Base-by-base conservation (phyloP, 1,140 invertebrate genomes). In the Chlorops oryzae region DNA sequence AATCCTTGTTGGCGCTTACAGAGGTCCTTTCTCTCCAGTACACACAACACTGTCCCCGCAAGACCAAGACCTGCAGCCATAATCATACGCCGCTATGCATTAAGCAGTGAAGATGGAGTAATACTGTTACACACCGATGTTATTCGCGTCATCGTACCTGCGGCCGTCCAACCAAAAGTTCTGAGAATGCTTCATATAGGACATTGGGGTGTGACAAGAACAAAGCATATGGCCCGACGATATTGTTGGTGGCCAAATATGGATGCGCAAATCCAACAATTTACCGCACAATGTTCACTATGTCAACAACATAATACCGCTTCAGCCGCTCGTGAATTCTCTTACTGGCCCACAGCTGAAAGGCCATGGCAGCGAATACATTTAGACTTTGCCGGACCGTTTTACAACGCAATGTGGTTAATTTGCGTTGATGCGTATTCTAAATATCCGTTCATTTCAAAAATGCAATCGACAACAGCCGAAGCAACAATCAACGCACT, bases 361-460 rank as follows among this genome's bases (percentile, higher is more conserved):
- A 18, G 22, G 3, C 18, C 21, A 5, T 79, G 74, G 71, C 53
- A 67, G 15, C 54, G 76, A 43, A 35, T 79, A 1, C 76, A 80
- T 52, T 59, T 75, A 0, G 79, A 79, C 55, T 78, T 75, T 57
- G 72, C 72, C 4, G 74, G 75, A 10, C 72, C 67, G 28, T 68
- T 73, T 37, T 38, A 62, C 27, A 58, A 57, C 1, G 51, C 65
- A 43, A 65, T 56, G 51, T 77, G 72, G 51, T 47, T 77, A 12
- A 59, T 78, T 18, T 47, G 74, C 3, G 59, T 72, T 1, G 76
- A 78, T 60, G 50, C 71, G 1, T 70, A 62, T 49, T 70, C 67
- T 0, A 74, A 72, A 52, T 73, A 59, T 64, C 49, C 60, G 12
- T 63, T 72, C 34, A 54, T 74, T 3, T 51, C 25, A 9, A 7